phyloP scores from a whole-genome alignment of 2,113 vertebrate genomes.

The Amphiprion percula region DNA sequence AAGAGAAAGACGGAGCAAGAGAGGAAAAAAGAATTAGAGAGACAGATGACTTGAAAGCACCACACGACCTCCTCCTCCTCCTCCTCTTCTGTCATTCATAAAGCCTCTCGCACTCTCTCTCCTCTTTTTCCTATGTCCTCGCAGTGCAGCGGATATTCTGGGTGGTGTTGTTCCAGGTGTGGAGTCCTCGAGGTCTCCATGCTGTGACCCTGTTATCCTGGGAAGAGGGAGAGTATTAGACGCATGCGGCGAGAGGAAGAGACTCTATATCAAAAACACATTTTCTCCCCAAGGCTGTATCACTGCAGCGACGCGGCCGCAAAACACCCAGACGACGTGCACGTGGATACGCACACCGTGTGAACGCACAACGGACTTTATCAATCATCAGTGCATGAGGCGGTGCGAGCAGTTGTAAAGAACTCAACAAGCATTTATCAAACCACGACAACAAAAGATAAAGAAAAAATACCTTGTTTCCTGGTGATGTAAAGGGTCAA shows the following conservation, averaged over 20 bases:
- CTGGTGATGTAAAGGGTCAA: too few relatives aligned
- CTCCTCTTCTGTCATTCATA: slow-evolving; percentile 68
- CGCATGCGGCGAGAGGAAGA: slow-evolving; percentile 81
- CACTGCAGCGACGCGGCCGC: slow-evolving; percentile 61
- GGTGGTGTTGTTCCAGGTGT: slow-evolving; percentile 85
- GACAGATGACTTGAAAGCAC: slow-evolving; percentile 62
- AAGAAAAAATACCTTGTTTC: too few relatives aligned
- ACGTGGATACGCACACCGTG: not conserved
- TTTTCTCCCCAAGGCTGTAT: slow-evolving; percentile 75
- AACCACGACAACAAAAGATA: too few relatives aligned
- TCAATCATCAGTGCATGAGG: too few relatives aligned
- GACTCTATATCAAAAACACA: slow-evolving; percentile 83
- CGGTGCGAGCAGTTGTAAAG: too few relatives aligned
- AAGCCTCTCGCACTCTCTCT: slow-evolving; percentile 46
- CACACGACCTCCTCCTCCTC: slow-evolving; percentile 51
- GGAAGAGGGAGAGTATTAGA: slow-evolving; percentile 81
- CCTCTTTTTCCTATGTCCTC: not conserved
- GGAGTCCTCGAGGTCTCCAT: slow-evolving; percentile 82
- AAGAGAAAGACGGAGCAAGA: slow-evolving; percentile 44
- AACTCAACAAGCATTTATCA: too few relatives aligned
- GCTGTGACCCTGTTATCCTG: slow-evolving; percentile 84
- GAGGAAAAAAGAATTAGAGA: slow-evolving; percentile 45
- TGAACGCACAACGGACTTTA: not conserved
- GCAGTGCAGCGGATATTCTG: slow-evolving; percentile 75
- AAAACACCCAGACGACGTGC: slow-evolving; percentile 35